Conservation (phyloP, 2,888 invertebrate genomes). For the Sicus ferrugineus region DNA sequence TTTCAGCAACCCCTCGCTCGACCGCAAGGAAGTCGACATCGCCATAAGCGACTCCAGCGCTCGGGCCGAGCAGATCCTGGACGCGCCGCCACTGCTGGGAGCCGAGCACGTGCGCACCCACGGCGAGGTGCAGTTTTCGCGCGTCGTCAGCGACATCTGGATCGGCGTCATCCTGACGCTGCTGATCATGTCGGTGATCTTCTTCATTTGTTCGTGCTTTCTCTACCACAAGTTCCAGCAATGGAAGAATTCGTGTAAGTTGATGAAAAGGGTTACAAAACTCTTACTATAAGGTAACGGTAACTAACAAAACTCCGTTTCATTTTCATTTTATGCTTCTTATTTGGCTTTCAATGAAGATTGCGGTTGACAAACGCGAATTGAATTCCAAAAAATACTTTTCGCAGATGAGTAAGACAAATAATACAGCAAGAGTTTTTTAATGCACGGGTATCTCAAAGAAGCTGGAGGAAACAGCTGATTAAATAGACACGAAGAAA, state of each 20-base stretch:
- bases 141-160: slow-evolving; percentile 71
- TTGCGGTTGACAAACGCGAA: too few relatives aligned
- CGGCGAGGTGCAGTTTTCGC: slow-evolving; percentile 65
- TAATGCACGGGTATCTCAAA: neutral
- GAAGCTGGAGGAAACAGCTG: neutral
- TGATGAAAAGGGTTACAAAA: neutral
- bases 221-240: slow-evolving; percentile 72
- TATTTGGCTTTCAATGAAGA: too few relatives aligned
- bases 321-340: too few relatives aligned
- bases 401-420: too few relatives aligned
- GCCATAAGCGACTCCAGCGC: slow-evolving; percentile 40
- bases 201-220: slow-evolving; percentile 72
- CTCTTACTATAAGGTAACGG: neutral
- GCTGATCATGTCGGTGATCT: slow-evolving; percentile 70
- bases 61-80: slow-evolving; percentile 43
- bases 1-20: slow-evolving; percentile 55
- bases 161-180: slow-evolving; percentile 70
- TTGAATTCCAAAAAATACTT: too few relatives aligned
- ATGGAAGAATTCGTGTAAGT: slow-evolving; percentile 71
- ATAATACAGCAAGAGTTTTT: neutral
- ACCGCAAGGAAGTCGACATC: slow-evolving; percentile 57
- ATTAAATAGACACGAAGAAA: neutral
- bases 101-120: slow-evolving; percentile 45
- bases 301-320: neutral
- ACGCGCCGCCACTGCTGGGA: slow-evolving; percentile 46